Evolutionary conservation across 2,797 vertebrate species (phyloP), one percentile per base, ranked within the genome.

Genomic region (Lithobates sylvaticus): DNA sequence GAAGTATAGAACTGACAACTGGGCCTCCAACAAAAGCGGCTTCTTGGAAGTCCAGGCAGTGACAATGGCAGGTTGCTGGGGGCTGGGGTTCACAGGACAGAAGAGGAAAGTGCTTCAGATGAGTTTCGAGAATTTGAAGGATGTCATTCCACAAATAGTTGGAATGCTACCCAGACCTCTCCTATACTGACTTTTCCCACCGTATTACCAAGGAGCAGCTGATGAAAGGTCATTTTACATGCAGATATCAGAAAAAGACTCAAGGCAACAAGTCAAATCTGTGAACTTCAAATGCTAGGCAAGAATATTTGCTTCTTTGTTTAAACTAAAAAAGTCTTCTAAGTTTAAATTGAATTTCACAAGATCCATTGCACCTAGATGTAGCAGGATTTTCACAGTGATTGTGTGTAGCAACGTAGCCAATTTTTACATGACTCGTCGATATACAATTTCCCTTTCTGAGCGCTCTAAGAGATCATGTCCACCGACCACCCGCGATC

Each of bases 61-160:
- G 26, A 74, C 54, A 32, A 82, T 65, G 39, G 50, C 32, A 10
- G 23, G 18, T 81, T 18, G n/a, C 23, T 2, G 15, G 2, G 36
- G 69, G 69, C 34, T 10, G 47, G 39, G 47, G 50, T 23, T 58
- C 27, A 61, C 58, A 73, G 44, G 29, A 76, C 36, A 23, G 44
- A 27, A 23, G 34, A 84, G 71, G 42, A 68, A 76, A 54, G 47
- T 26, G 42, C 16, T 23, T 72, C 10, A 68, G 29, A 80, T 54
- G 42, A 54, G 23, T 34, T 8, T n/a, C 15, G 54, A 34, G 42
- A 75, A 81, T 81, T 26, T 16, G 29, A 29, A 23, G 54, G 65
- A 76, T 81, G 47, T 18, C 78, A 81, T 81, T 54, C 44, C 29
- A 42, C 2, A 8, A 70, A 86, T 86, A 71, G n/a, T 21, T 86